These are phyloP conservation scores for Drosophila saltans DNA, from an alignment of 1,140 invertebrate genomes.

Conservation along the genomic window DNA sequence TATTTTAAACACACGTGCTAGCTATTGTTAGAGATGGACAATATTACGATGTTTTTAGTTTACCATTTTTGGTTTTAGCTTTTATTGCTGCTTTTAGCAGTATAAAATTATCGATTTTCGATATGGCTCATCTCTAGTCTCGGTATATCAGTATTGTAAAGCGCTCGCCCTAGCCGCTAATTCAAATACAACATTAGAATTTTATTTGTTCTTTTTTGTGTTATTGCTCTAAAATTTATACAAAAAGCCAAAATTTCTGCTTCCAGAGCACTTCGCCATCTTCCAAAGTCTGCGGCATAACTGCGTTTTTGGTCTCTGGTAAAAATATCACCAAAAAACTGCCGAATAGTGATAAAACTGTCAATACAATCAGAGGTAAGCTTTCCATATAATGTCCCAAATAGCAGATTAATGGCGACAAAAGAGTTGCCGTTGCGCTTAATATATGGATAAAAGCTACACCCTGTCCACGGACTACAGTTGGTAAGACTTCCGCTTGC, in stretches of 20 bases:
- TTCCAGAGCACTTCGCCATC: conserved; percentile 40
- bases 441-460: conserved; percentile 92
- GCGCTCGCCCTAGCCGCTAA: neutral
- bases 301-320: conserved; percentile 91
- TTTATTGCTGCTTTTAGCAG: neutral
- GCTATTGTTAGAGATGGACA: neutral
- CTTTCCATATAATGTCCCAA: conserved; percentile 87
- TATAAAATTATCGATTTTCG: neutral
- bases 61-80: neutral
- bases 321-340: conserved; percentile 89
- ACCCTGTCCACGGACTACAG: conserved; percentile 92
- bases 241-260: neutral
- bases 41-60: neutral
- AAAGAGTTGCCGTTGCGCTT: conserved; percentile 91
- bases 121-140: neutral
- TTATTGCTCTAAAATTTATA: neutral
- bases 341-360: conserved; percentile 87
- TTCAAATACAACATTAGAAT: neutral
- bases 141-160: neutral
- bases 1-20: conserved; percentile 66
- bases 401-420: conserved; percentile 92
- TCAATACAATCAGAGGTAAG: conserved; percentile 89
- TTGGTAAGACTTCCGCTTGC: conserved; percentile 92
- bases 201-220: neutral
- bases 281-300: conserved; percentile 88